Evolutionary conservation across 64 coral and sea anemone genomes (phyloP).

Genomic region (Acropora tenuis): DNA sequence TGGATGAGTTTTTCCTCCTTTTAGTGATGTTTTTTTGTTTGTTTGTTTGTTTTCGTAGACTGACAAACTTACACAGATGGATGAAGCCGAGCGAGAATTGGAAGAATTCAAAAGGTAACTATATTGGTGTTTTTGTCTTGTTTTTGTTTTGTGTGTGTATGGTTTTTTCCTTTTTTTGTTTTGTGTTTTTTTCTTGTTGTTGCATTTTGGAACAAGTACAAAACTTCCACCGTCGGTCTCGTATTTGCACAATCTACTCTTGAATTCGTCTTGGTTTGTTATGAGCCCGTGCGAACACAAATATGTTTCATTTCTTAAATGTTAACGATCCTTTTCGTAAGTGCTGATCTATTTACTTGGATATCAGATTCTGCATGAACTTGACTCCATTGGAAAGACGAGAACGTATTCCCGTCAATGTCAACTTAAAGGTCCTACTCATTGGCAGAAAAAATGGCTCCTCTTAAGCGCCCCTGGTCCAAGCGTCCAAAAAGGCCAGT

Average conservation of each 20-base stretch:
- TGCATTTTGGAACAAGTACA: too few species aligned
- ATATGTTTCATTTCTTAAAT: too few species aligned
- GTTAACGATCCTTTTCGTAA: too few species aligned
- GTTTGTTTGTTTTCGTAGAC: not conserved
- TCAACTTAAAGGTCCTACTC: conserved; percentile 54
- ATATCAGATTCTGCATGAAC: conserved; percentile 61
- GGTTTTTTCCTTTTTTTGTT: too few species aligned
- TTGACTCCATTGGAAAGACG: conserved; percentile 40
- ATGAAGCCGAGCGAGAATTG: conserved; percentile 71
- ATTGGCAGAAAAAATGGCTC: conserved; percentile 51
- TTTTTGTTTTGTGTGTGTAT: too few species aligned
- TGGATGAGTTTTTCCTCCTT: too few species aligned
- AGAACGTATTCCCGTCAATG: conserved; percentile 48
- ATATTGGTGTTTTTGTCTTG: too few species aligned
- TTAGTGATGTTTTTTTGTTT: not conserved
- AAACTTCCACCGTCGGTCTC: too few species aligned
- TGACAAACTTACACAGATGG: conserved; percentile 26
- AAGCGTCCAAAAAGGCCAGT: not conserved
- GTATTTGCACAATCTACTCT: too few species aligned
- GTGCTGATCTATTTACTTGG: not conserved
- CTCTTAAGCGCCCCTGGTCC: not conserved
- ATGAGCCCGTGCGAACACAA: too few species aligned
- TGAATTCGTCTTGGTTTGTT: too few species aligned
- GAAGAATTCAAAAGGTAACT: conserved; percentile 69
- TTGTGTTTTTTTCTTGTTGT: not conserved